phyloP scores from a whole-genome alignment of 2,797 vertebrate species.

The Argentina silus region DNA sequence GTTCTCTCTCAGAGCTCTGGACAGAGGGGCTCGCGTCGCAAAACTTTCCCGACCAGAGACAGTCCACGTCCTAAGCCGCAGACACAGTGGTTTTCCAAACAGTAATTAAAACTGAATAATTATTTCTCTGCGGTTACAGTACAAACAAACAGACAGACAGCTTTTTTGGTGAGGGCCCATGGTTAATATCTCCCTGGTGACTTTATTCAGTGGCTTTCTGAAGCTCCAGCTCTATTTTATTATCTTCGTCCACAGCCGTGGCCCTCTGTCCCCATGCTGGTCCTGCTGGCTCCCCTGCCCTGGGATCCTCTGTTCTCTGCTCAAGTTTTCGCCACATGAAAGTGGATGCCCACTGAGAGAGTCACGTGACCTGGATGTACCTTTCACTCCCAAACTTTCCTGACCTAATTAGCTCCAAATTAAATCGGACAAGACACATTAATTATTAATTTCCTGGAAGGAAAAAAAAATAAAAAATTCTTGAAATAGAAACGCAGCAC shows the following conservation, averaged over 20 bases:
- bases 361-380: conserved; percentile 70
- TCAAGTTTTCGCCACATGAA: conserved; percentile 72
- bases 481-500: conserved; percentile 11
- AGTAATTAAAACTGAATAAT: conserved; percentile 82
- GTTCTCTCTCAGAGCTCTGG: conserved; percentile 30
- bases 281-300: conserved; percentile 35
- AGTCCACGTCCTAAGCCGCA: conserved; percentile 53
- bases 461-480: not conserved
- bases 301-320: conserved; percentile 62
- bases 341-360: conserved; percentile 67
- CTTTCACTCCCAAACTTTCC: conserved; percentile 73
- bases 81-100: conserved; percentile 63
- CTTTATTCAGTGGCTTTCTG: conserved; percentile 58
- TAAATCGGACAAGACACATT: conserved; percentile 72
- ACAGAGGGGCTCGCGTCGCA: conserved; percentile 36
- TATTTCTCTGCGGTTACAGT: conserved; percentile 73
- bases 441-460: conserved; percentile 68
- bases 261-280: conserved; percentile 68
- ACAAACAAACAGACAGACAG: conserved; percentile 77
- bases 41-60: conserved; percentile 14
- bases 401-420: conserved; percentile 76
- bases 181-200: conserved; percentile 71
- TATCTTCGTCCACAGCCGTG: conserved; percentile 80
- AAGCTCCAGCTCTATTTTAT: conserved; percentile 70
- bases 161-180: conserved; percentile 57